phyloP scores from a whole-genome alignment of 2,888 invertebrate species.

The Geotrupes spiniger region DNA sequence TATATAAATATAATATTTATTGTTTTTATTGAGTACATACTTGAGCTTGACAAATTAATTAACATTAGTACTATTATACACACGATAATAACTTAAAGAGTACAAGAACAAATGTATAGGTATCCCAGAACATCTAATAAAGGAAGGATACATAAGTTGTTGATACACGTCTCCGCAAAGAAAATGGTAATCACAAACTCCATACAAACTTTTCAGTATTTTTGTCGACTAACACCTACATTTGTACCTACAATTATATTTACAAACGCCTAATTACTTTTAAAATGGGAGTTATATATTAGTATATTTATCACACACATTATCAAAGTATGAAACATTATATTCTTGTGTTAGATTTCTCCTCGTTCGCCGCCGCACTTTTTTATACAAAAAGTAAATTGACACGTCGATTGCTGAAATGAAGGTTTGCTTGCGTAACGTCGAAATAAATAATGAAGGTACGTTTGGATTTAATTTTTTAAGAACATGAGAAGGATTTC shows the following conservation, averaged over 20 bases:
- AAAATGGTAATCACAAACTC: conserved; percentile 9
- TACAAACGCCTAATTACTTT: conserved; percentile 2
- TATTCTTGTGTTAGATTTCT: neutral
- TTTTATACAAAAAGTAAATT: too few relatives aligned
- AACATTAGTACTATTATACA: conserved; percentile 24
- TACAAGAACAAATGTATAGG: neutral
- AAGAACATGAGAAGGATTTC: conserved; percentile 22
- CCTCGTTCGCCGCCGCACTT: conserved; percentile 3
- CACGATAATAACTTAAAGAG: conserved; percentile 9
- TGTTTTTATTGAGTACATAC: conserved; percentile 29
- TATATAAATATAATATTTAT: conserved; percentile 37
- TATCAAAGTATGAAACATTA: conserved; percentile 13
- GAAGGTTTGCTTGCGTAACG: too few relatives aligned
- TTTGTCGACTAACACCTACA: conserved; percentile 34
- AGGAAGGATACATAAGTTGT: neutral
- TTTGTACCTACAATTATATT: conserved; percentile 33
- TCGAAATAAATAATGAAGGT: too few relatives aligned
- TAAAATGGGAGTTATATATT: conserved; percentile 6
- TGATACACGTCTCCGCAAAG: neutral
- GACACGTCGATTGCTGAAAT: too few relatives aligned
- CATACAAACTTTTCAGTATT: conserved; percentile 29
- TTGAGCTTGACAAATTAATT: conserved; percentile 29
- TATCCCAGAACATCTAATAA: conserved; percentile 1
- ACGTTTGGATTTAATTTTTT: too few relatives aligned
- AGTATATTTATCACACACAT: conserved; percentile 31